Conservation (phyloP, 1,140 invertebrate genomes). For the Phocides pigmalion region DNA sequence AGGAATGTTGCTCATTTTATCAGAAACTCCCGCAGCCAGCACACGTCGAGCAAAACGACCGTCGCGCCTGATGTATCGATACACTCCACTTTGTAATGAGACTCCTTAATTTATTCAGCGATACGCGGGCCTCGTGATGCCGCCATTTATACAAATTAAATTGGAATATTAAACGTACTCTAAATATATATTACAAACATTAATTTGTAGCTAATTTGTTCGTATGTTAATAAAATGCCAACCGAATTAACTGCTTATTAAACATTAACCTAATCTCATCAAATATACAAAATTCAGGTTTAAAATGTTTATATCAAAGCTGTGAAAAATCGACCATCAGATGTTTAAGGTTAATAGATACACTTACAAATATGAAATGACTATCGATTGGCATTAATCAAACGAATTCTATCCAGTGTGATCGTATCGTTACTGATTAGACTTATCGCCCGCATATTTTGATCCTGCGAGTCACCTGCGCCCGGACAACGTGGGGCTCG, state of each 20-base stretch:
- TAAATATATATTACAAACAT: constrained; percentile 7
- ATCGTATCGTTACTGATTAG: constrained; percentile 21
- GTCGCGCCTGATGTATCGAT: constrained; percentile 23
- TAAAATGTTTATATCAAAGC: neutral
- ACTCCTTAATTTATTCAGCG: constrained; percentile 31
- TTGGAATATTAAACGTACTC: constrained; percentile 20
- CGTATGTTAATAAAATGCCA: constrained; percentile 10
- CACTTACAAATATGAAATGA: neutral
- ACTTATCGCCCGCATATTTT: constrained; percentile 19
- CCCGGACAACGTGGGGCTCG: constrained; percentile 1
- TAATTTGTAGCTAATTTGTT: constrained; percentile 16
- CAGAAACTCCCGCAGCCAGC: constrained; percentile 13
- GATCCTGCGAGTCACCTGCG: constrained; percentile 20
- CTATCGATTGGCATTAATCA: constrained; percentile 10
- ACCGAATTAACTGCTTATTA: neutral
- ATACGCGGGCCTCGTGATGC: constrained; percentile 9
- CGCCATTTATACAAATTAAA: constrained; percentile 27
- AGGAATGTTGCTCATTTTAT: constrained; percentile 32
- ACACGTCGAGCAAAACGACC: constrained; percentile 19
- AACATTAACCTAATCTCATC: neutral
- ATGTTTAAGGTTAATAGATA: neutral
- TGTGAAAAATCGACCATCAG: constrained; percentile 7
- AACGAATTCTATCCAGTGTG: constrained; percentile 4
- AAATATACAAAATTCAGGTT: neutral
- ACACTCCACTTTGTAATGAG: constrained; percentile 29